Conservation (phyloP, 2,797 vertebrate genomes). For the Nothura maculosa region DNA sequence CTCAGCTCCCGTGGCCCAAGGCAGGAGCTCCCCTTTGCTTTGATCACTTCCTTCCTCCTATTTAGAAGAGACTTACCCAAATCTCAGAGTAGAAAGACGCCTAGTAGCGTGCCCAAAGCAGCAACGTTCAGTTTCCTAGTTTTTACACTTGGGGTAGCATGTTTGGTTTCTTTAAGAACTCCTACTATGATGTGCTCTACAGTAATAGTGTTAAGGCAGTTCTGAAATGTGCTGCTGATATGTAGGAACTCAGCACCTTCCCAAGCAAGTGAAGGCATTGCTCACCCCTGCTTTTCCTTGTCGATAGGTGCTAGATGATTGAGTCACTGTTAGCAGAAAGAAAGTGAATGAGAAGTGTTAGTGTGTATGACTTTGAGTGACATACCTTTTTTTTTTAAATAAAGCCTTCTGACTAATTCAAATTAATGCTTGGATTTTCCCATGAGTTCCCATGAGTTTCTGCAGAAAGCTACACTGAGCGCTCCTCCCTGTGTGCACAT, state of each 20-base stretch:
- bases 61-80: neutral
- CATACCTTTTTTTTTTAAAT: neutral
- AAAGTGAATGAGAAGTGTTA: neutral
- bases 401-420: neutral
- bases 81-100: neutral
- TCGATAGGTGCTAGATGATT: neutral
- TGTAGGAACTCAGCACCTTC: neutral
- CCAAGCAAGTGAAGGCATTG: neutral
- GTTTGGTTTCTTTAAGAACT: neutral
- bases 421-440: neutral
- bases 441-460: neutral
- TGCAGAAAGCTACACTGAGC: neutral
- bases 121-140: neutral
- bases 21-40: neutral
- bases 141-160: neutral
- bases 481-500: neutral
- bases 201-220: neutral
- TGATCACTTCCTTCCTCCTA: neutral
- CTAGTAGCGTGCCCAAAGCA: neutral
- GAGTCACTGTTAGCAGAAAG: neutral
- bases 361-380: neutral
- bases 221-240: neutral
- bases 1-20: fast-evolving
- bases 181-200: neutral
- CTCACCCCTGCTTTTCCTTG: neutral